These are phyloP conservation scores for Datnioides undecimradiatus DNA, from an alignment of 2,113 vertebrate genomes.

Conservation along the genomic window DNA sequence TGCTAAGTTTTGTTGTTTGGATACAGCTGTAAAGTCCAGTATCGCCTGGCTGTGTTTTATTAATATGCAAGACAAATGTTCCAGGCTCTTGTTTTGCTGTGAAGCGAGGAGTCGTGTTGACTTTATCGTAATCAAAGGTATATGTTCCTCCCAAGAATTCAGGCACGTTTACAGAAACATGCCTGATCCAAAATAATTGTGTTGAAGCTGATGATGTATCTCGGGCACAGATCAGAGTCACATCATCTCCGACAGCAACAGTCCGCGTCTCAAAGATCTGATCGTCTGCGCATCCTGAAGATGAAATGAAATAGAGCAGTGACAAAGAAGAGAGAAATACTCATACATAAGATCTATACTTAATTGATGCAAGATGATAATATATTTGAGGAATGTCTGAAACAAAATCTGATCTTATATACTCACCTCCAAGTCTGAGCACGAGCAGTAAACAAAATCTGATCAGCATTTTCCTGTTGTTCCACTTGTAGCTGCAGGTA, in stretches of 20 bases:
- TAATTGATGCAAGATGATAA: neutral
- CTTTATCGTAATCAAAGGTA: rapidly evolving
- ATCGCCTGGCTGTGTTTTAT: constrained; percentile 4
- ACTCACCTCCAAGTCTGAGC: constrained; percentile 49
- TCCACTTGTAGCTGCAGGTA: neutral
- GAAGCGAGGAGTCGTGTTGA: neutral
- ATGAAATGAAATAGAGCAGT: neutral
- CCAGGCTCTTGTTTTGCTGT: constrained; percentile 36
- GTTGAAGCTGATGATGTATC: rapidly evolving
- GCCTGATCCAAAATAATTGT: constrained; percentile 50
- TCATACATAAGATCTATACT: no score
- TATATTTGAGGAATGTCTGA: neutral
- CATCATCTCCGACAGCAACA: constrained; percentile 26
- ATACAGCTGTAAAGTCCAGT: constrained; percentile 57
- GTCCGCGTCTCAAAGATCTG: neutral
- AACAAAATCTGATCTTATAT: neutral
- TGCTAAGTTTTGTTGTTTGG: rapidly evolving
- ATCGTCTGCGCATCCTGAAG: constrained; percentile 27
- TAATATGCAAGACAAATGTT: constrained; percentile 46
- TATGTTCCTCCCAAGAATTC: neutral
- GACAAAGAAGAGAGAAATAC: neutral
- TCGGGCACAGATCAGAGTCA: constrained; percentile 35
- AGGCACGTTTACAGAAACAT: constrained; percentile 35
- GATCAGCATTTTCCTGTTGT: constrained; percentile 26
- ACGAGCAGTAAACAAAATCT: constrained; percentile 36